Evolutionary conservation across 92 coral and sea anemone species (phyloP), one percentile per base, ranked within the genome.

Genomic region (Phenganax marumi): DNA sequence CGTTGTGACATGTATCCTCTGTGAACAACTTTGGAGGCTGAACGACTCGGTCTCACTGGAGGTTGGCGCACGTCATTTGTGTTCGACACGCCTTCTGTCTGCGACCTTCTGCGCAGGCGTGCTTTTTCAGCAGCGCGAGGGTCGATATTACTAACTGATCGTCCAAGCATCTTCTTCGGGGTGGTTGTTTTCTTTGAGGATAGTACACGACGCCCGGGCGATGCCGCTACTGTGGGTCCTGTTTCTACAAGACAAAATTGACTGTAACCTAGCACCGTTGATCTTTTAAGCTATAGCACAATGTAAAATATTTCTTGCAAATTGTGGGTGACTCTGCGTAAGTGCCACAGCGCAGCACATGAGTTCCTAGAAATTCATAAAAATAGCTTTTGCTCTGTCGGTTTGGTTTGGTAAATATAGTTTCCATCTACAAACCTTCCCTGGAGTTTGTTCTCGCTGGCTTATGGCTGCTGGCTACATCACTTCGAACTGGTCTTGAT

Each of bases 91-190:
- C 81, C 81, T 8, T 76, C 81, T 12, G 81, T 54, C 68, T 18
- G 81, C 19, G 81, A 76, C 19, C 81, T 54, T 23, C 81, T 26
- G 50, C 81, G 81, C 10, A 76, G 23, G 68, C 81, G 81, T 25
- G 97, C 98, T 75, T 97, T 88, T 50, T 93, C 94, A 19, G 98
- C 97, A 14, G 98, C 96, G 69, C 96, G 96, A 52, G 91, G 86
- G 79, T 95, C 98, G 50, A 95, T 95, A 82, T 89, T 93, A 66
- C 98, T 95, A 64, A 91, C 82, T 68, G 98, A 95, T 54, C 98
- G 97, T 65, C 98, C 98, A 48, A 89, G 43, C 83, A 78, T 78
- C 24, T 78, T 78, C 9, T 66, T 66, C 9, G 83, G 83, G 0
- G 82, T 77, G 3, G 70, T 17, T 19, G 72, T 19, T 24, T 63